Conservation (phyloP, 2,888 invertebrate genomes). For the Eristalinus aeneus region DNA sequence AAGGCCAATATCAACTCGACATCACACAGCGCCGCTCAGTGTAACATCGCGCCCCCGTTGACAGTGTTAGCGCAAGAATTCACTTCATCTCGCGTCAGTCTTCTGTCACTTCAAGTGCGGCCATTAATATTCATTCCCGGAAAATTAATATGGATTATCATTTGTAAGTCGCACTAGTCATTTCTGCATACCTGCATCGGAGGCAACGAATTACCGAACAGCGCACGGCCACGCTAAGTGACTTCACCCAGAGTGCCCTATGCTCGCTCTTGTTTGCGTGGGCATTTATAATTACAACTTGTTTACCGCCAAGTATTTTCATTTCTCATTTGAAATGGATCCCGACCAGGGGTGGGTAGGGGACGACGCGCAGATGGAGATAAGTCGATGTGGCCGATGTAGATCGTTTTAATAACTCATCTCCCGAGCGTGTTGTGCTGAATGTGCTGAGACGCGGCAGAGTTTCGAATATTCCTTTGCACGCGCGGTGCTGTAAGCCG, state of each 20-base stretch:
- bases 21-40: neutral
- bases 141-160: neutral
- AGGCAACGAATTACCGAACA: neutral
- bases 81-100: neutral
- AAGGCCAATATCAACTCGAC: neutral
- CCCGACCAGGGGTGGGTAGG: neutral
- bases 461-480: neutral
- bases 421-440: neutral
- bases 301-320: constrained; percentile 7
- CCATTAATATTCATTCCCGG: neutral
- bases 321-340: neutral
- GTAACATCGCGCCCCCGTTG: neutral
- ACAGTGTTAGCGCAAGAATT: neutral
- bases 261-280: constrained; percentile 8
- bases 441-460: neutral
- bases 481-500: neutral
- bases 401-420: constrained; percentile 29
- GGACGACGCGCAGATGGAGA: neutral
- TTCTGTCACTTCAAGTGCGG: neutral
- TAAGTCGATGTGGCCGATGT: constrained; percentile 16
- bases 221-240: neutral
- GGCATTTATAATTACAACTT: constrained; percentile 20
- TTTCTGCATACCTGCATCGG: neutral
- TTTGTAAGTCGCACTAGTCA: neutral
- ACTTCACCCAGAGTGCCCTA: neutral